Evolutionary conservation across 2,888 invertebrate genomes (phyloP), one percentile per base, ranked within the genome.

Genomic region (Alentia gelatinosa): DNA sequence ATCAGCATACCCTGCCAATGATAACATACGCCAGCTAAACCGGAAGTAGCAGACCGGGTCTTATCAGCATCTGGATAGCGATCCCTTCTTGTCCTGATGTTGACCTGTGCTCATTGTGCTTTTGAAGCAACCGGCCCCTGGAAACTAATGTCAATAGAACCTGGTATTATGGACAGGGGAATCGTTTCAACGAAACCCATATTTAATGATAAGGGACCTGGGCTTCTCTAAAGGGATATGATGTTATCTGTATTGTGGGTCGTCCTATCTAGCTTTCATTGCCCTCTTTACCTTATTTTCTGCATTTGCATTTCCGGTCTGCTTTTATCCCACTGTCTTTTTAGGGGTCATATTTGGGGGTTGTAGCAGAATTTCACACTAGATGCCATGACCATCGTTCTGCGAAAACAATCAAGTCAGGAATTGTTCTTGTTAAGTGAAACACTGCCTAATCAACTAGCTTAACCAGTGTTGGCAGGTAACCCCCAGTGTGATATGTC

Each of bases 1-100:
- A 56, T n/a, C 56, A 19, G 19, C 23, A 56, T 56, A 56, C 56
- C 56, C 56, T 56, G 56, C 56, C 56, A 56, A 56, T 56, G 56
- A 56, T 56, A 56, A 56, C 56, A 56, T n/a, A 56, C 56, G 56
- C n/a, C 56, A 56, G 56, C 56, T n/a, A 56, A 56, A 56, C 56
- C 56, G 56, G 56, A 56, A 56, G 56, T n/a, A n/a, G 56, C 56
- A 3, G 23, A 56, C 23, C n/a, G n/a, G n/a, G 56, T n/a, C 56
- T 56, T 56, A 56, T 56, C 56, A 56, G 56, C n/a, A n/a, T 56
- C 56, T 3, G 56, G 3, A 56, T 3, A 56, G 56, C 23, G 19
- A 19, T 56, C 23, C 12, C 12, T n/a, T n/a, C 56, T n/a, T 56
- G 19, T 19, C n/a, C 56, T 56, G 56, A 56, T n/a, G 23, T 56